A percentile compares a stretch with the other conserved stretches of the same genome.
Conservation (phyloP, 1,140 invertebrate species). For the Melitaea cinxia region DNA sequence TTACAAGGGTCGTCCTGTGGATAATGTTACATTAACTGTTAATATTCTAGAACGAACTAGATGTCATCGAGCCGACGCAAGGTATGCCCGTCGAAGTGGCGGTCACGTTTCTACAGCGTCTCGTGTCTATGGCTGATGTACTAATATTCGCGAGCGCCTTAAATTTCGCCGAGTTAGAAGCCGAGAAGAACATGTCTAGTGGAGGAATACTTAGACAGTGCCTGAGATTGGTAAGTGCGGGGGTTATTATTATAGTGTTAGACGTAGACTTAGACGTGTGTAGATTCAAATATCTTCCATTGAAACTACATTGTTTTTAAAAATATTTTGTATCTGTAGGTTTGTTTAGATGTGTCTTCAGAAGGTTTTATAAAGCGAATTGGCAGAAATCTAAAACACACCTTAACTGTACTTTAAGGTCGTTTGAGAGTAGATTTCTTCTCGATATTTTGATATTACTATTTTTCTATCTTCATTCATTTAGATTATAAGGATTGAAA, state of each 20-base stretch:
- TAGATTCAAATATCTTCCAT: neutral
- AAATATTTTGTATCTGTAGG: neutral
- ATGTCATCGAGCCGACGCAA: conserved; percentile 98
- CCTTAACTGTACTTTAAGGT: conserved; percentile 24
- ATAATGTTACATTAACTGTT: neutral
- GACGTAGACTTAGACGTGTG: neutral
- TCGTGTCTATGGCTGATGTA: conserved; percentile 99
- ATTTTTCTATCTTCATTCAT: neutral
- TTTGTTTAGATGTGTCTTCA: neutral
- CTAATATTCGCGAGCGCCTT: conserved; percentile 98
- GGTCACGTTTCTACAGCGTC: conserved; percentile 96
- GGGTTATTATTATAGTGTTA: neutral
- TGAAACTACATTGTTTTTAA: neutral
- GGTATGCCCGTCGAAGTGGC: conserved; percentile 99
- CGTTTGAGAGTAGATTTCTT: neutral
- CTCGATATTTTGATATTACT: neutral
- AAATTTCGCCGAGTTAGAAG: conserved; percentile 98
- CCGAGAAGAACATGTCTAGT: conserved; percentile 99
- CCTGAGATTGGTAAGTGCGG: conserved; percentile 89
- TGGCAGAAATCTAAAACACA: neutral
- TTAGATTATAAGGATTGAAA: neutral
- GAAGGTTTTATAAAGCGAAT: too few relatives aligned
- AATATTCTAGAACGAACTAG: conserved; percentile 93
- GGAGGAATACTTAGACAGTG: conserved; percentile 99
- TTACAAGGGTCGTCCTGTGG: neutral